Conservation (phyloP, 2,113 vertebrate species). For the Ondatra zibethicus region DNA sequence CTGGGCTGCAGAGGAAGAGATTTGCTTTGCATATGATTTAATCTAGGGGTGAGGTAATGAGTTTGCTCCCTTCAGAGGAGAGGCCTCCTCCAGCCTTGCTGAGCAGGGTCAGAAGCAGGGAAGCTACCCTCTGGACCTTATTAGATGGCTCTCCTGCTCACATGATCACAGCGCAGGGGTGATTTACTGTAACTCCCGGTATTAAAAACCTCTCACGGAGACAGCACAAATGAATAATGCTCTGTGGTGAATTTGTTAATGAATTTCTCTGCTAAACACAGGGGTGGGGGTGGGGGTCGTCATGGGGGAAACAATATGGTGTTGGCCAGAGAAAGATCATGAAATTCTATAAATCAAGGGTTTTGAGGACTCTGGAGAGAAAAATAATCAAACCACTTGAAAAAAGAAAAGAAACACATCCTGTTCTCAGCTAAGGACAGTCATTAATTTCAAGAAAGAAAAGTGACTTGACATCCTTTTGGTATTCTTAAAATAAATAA, state of each 20-base stretch:
- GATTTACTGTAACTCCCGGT: conserved; percentile 65
- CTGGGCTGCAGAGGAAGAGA: conserved; percentile 58
- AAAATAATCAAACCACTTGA: conserved; percentile 54
- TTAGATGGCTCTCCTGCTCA: conserved; percentile 30
- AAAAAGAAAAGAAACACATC: not conserved
- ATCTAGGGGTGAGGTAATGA: conserved; percentile 73
- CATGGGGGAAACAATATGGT: not conserved
- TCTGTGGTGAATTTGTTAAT: conserved; percentile 63
- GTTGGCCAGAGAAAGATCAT: not conserved
- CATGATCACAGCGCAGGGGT: conserved; percentile 34
- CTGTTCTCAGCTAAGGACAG: conserved; percentile 46
- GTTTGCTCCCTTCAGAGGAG: conserved; percentile 34
- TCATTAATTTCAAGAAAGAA: conserved; percentile 72
- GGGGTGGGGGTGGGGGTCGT: not conserved
- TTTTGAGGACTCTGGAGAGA: conserved; percentile 57
- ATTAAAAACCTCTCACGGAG: conserved; percentile 64
- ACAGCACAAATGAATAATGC: conserved; percentile 63
- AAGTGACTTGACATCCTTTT: conserved; percentile 55
- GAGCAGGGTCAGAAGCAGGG: not conserved
- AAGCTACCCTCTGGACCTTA: conserved; percentile 27
- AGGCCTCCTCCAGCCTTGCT: not conserved
- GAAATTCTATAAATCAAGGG: not conserved
- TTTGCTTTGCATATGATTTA: conserved; percentile 74
- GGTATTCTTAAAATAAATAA: conserved; percentile 73
- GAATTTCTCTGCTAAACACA: conserved; percentile 62